phyloP scores from a whole-genome alignment of 2,113 vertebrate genomes.

The Globicephala melas region DNA sequence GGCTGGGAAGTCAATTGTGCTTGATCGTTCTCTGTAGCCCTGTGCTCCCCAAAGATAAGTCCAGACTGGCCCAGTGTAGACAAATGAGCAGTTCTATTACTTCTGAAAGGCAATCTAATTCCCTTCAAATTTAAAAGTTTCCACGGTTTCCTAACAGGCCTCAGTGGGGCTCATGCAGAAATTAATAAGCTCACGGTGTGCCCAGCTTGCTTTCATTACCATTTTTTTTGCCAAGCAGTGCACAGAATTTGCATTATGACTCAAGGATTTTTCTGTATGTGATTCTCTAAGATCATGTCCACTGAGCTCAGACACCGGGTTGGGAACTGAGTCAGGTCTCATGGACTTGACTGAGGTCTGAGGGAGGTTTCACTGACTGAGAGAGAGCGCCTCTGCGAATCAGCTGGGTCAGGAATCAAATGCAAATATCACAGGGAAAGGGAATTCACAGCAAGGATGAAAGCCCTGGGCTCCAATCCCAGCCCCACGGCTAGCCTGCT shows the following conservation, averaged over 20 bases:
- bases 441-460: background rate
- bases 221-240: background rate
- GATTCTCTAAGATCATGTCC: slow-evolving; percentile 44
- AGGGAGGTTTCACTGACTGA: background rate
- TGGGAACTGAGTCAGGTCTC: slow-evolving; percentile 11
- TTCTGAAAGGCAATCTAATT: slow-evolving; percentile 67
- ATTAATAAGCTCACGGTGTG: slow-evolving; percentile 53
- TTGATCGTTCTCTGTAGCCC: slow-evolving; percentile 32
- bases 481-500: background rate
- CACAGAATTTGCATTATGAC: slow-evolving; percentile 49
- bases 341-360: background rate
- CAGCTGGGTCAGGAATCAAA: background rate
- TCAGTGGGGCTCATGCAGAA: slow-evolving; percentile 48
- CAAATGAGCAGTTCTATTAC: slow-evolving; percentile 64
- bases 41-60: slow-evolving; percentile 55
- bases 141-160: slow-evolving; percentile 60
- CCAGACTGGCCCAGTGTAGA: slow-evolving; percentile 30
- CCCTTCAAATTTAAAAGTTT: slow-evolving; percentile 63
- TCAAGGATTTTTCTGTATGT: slow-evolving; percentile 42
- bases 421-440: background rate
- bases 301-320: background rate
- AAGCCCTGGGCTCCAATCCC: background rate
- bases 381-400: background rate
- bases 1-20: slow-evolving; percentile 51
- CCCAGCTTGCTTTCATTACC: slow-evolving; percentile 49